Percentiles rank a stretch among this genome's conserved stretches.
These are phyloP conservation scores for Caloenas nicobarica DNA, from an alignment of 2,113 vertebrate genomes.

Conservation along the genomic window DNA sequence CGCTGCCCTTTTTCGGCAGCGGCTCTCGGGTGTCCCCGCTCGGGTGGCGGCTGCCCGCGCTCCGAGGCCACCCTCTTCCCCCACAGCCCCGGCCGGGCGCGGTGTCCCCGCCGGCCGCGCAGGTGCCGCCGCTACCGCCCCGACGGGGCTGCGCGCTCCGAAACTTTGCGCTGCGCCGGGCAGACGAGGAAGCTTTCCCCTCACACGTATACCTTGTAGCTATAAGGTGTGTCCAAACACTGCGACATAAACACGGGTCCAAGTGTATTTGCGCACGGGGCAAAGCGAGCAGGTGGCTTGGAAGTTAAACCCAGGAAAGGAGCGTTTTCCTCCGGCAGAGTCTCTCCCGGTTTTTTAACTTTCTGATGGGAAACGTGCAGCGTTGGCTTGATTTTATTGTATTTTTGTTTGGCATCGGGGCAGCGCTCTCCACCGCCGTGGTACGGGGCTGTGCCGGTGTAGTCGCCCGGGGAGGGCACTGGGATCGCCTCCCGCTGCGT, in stretches of 20 bases:
- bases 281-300: not conserved
- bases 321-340: not conserved
- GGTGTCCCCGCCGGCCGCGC: not conserved
- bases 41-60: too few relatives aligned
- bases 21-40: not conserved
- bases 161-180: not conserved
- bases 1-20: not conserved
- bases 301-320: not conserved
- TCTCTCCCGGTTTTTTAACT: not conserved
- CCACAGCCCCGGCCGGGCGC: not conserved
- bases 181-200: not conserved
- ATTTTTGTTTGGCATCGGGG: not conserved
- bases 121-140: not conserved
- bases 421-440: not conserved
- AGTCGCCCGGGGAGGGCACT: not conserved
- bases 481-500: not conserved
- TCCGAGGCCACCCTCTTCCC: not conserved
- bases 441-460: not conserved
- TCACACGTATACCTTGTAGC: rapidly evolving
- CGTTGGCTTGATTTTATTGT: not conserved
- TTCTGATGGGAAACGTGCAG: not conserved
- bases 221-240: not conserved
- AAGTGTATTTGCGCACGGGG: not conserved
- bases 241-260: rapidly evolving
- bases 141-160: not conserved